phyloP scores from a whole-genome alignment of 2,888 invertebrate genomes.

The Tachina grossa region DNA sequence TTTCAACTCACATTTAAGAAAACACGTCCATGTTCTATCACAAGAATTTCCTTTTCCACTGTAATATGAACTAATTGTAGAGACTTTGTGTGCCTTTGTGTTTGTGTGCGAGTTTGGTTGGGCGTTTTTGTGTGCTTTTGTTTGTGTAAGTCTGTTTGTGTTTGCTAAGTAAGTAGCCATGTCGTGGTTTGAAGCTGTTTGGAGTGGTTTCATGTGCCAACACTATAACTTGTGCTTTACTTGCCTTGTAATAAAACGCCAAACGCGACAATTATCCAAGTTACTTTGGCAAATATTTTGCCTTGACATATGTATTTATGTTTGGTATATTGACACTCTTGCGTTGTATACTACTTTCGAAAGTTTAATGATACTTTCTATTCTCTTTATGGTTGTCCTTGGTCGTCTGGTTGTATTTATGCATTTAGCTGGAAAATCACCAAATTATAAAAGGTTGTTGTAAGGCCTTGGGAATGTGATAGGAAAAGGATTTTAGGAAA shows the following conservation, averaged over 20 bases:
- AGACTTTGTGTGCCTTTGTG: neutral
- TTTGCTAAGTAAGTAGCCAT: neutral
- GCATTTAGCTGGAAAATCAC: neutral
- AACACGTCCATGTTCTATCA: no score
- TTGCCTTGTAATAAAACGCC: conserved; percentile 2
- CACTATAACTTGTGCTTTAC: neutral
- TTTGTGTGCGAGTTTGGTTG: no score
- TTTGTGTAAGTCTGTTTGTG: no score
- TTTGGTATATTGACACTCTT: neutral
- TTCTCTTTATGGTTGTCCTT: neutral
- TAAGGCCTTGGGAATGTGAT: neutral
- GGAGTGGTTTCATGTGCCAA: conserved; percentile 17
- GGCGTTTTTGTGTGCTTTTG: no score
- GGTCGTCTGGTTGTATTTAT: neutral
- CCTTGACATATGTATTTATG: neutral
- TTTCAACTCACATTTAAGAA: neutral
- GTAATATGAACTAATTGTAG: neutral
- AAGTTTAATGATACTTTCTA: neutral
- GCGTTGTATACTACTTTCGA: neutral
- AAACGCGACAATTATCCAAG: conserved; percentile 19
- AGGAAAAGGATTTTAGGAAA: neutral
- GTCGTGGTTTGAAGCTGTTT: conserved; percentile 18
- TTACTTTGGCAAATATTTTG: conserved; percentile 11
- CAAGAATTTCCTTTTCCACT: neutral
- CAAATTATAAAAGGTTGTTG: neutral